Base-by-base conservation (phyloP, 2,113 vertebrate species). In the Anser brachyrhynchus region DNA sequence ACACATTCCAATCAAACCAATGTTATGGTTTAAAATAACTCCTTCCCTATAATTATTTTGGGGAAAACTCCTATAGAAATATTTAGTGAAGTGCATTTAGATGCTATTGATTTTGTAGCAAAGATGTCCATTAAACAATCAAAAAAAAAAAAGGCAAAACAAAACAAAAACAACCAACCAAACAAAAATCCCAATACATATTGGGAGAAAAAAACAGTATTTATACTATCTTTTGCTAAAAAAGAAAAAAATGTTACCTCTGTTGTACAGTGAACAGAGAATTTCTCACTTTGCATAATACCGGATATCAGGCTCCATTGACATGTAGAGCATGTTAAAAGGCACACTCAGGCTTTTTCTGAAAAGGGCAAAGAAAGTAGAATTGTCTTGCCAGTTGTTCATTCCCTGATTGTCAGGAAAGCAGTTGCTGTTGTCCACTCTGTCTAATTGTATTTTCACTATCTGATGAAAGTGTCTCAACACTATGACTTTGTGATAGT, bases 11-110 rank as follows among this genome's bases (percentile, higher is more conserved):
- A 82, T 92, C 79, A 95, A 90, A 83, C 23, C 26, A 74, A 74
- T 93, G 92, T 89, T 80, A 90, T 90, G 75, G 81, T 92, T 49
- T 95, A 19, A 92, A 92, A 85, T 59, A 72, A 7, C 33, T 76
- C 54, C 8, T 85, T 83, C 10, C 4, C 2, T 87, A 16, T 59
- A 77, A 75, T 90, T 72, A 84, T 82, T 91, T 82, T 35, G 20
- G 76, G 25, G 64, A 54, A 92, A 87, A 33, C 2, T 65, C 52
- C 35, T 82, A 3, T 11, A 81, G 67, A 20, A 79, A 70, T 84
- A 71, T 37, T 61, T 69, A 29, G 1, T 35, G 33, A 82, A 73
- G 14, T 66, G 8, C 12, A 49, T 43, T 88, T 77, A n/a, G 15
- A 64, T 80, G 10, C 14, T 64, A 11, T 31, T 41, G 16, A 79